Base-by-base conservation (phyloP, 2,888 invertebrate genomes). In the Melikaiella ostensackeni region DNA sequence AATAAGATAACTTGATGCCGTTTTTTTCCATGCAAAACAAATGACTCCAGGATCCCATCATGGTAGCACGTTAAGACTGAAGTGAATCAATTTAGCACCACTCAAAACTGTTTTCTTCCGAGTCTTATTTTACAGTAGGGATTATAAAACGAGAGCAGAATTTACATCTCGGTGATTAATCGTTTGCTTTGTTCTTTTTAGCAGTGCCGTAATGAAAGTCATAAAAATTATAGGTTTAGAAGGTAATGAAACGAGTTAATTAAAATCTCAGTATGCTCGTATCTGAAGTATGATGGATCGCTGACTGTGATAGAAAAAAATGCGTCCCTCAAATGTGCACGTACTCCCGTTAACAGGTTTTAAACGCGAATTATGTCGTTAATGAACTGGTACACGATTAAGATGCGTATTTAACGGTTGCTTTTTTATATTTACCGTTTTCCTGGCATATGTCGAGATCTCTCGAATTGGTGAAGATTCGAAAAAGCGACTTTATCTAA, bases 381-480 rank as follows among this genome's bases (percentile, higher is more conserved):
- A 70, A 70, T 70, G 66, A 70, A 70, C 66, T 70, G 30, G 19
- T n/a, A 70, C n/a, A 70, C 19, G 66, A 70, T 70, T 70, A 70
- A 30, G 30, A 70, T 70, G 66, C 46, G 66, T 42, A 30, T 50
- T 70, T 70, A 70, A 70, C 46, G 66, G 66, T 3, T 0, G 8
- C 11, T 19, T 70, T 64, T 70, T 50, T 30, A 30, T 46, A 1
- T 42, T 66, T 66, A 66, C 66, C 66, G 66, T 66, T 66, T 30
- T 24, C 27, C 27, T 24, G 24, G 8, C n/a, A 42, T 1, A 8
- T 21, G 19, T 66, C 38, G n/a, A 66, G 66, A 42, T 46, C 46
- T 13, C n/a, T 66, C 38, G 21, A 35, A 63, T 35, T 2, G n/a
- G 6, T 2, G 30, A 30, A 30, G 30, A 30, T 30, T 2, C 11